Conservation (phyloP, 2,797 vertebrate species). For the Hydrocynus forskahlii region DNA sequence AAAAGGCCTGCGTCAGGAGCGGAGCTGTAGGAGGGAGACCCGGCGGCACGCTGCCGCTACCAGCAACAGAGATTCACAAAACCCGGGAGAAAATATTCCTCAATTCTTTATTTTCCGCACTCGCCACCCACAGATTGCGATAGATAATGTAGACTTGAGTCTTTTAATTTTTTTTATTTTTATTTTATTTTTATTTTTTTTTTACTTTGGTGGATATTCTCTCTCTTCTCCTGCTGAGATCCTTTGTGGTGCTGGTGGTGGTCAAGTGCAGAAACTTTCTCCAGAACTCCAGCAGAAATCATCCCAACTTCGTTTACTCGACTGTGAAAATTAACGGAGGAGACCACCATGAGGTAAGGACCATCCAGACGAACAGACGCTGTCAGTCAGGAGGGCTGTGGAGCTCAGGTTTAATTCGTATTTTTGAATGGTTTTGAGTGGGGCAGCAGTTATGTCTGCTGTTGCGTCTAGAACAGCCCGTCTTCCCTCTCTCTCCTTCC, state of each 20-base stretch:
- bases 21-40: slow-evolving; percentile 62
- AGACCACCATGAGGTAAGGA: slow-evolving; percentile 76
- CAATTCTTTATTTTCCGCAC: slow-evolving; percentile 35
- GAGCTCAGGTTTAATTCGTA: not conserved
- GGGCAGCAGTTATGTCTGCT: not conserved
- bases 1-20: slow-evolving; percentile 65
- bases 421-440: not conserved
- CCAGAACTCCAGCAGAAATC: slow-evolving; percentile 42
- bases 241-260: slow-evolving; percentile 50
- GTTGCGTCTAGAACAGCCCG: not conserved
- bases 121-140: slow-evolving; percentile 44
- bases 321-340: not conserved
- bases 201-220: slow-evolving; percentile 59
- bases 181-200: slow-evolving; percentile 53
- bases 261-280: slow-evolving; percentile 67
- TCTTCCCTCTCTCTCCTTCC: not conserved
- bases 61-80: slow-evolving; percentile 43
- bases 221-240: slow-evolving; percentile 61
- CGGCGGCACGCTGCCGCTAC: slow-evolving; percentile 70
- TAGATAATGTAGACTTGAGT: slow-evolving; percentile 71
- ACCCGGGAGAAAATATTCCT: slow-evolving; percentile 6
- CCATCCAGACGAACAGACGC: not conserved
- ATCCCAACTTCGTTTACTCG: not conserved
- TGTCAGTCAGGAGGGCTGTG: not conserved
- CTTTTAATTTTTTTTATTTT: slow-evolving; percentile 49